Percentiles rank a stretch among this genome's conserved stretches.
These are phyloP conservation scores for Sylvia atricapilla DNA, from an alignment of 2,113 vertebrate genomes.

Conservation along the genomic window DNA sequence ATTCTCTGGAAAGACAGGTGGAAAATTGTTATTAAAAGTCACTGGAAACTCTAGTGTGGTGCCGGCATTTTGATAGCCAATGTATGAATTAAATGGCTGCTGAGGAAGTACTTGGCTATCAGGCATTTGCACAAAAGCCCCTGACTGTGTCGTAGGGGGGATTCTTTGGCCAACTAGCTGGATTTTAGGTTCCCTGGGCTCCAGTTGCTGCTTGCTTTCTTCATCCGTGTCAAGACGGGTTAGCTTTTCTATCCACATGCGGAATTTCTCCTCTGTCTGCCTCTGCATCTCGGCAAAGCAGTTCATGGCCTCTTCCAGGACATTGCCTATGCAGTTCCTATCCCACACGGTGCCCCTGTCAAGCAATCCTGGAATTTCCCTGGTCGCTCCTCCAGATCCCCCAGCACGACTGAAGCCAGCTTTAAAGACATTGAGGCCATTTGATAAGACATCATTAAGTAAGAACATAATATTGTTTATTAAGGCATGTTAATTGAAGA, in stretches of 20 bases:
- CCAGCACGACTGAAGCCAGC: slow-evolving; percentile 87
- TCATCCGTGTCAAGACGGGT: slow-evolving; percentile 83
- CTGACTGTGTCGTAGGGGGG: slow-evolving; percentile 70
- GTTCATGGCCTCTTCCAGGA: slow-evolving; percentile 92
- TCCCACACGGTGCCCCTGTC: slow-evolving; percentile 84
- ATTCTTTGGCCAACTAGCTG: slow-evolving; percentile 74
- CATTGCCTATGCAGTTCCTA: slow-evolving; percentile 88
- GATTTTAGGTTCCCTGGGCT: slow-evolving; percentile 77
- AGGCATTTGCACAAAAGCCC: slow-evolving; percentile 79
- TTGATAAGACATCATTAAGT: slow-evolving; percentile 81
- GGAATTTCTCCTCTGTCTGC: slow-evolving; percentile 92
- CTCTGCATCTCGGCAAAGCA: slow-evolving; percentile 92
- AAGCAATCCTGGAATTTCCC: slow-evolving; percentile 88
- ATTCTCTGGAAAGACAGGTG: slow-evolving; percentile 77
- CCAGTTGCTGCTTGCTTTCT: slow-evolving; percentile 85
- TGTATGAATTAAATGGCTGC: slow-evolving; percentile 77
- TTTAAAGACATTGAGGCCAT: slow-evolving; percentile 97
- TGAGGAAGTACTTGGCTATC: slow-evolving; percentile 75
- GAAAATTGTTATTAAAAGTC: slow-evolving; percentile 75
- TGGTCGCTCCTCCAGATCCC: slow-evolving; percentile 83
- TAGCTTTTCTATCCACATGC: slow-evolving; percentile 89
- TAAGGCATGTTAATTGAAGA: slow-evolving; percentile 67
- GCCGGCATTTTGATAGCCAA: slow-evolving; percentile 75
- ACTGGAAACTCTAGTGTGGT: slow-evolving; percentile 69
- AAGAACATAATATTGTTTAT: slow-evolving; percentile 66